Evolutionary conservation across 2,113 vertebrate genomes (phyloP).

Genomic region (Nycticorax nycticorax): DNA sequence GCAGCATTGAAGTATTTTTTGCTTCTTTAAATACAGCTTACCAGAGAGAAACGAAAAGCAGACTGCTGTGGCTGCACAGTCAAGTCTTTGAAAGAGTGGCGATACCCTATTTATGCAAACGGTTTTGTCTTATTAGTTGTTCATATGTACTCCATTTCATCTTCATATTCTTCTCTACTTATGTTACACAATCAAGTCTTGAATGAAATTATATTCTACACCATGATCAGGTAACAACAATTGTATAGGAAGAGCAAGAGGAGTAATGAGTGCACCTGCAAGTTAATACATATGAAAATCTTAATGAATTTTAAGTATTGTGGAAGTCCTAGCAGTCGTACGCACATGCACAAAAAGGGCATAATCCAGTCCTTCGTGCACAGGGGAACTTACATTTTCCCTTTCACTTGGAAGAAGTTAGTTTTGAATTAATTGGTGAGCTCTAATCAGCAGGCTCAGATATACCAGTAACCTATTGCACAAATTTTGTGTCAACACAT

Average conservation of each 20-base stretch:
- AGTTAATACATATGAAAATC: background rate
- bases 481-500: background rate
- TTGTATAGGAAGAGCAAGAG: background rate
- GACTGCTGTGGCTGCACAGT: background rate
- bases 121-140: background rate
- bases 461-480: background rate
- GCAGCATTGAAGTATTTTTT: background rate
- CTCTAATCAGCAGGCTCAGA: background rate
- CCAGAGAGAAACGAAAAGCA: background rate
- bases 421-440: background rate
- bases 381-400: background rate
- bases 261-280: rapidly evolving
- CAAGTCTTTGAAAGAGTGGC: background rate
- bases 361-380: background rate
- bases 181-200: background rate
- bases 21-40: background rate
- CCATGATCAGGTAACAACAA: background rate
- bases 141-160: background rate
- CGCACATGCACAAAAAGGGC: background rate
- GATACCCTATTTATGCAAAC: background rate
- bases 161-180: background rate
- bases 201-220: background rate
- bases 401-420: background rate
- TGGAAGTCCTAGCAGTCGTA: background rate
- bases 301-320: background rate